Percentiles rank a stretch among this genome's conserved stretches.
Conservation (phyloP, 2,797 vertebrate genomes). For the Lophotriccus pileatus region DNA sequence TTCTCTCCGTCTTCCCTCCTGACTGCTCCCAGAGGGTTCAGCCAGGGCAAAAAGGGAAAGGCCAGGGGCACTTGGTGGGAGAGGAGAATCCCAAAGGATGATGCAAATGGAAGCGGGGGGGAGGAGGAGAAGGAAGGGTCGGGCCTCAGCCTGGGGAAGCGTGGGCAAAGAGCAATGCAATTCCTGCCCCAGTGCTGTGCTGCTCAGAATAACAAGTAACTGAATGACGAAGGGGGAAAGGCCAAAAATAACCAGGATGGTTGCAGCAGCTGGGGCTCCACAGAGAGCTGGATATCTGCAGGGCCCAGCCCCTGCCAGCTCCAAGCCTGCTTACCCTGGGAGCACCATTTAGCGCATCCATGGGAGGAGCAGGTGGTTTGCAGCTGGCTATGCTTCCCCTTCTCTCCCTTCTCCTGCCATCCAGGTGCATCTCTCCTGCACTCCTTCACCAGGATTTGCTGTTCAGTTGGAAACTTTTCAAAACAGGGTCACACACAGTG, state of each 20-base stretch:
- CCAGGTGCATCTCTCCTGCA: not conserved
- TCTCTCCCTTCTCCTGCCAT: not conserved
- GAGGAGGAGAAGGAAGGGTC: too few relatives aligned
- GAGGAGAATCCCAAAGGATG: not conserved
- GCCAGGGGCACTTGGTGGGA: not conserved
- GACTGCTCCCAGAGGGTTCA: not conserved
- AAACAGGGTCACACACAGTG: not conserved
- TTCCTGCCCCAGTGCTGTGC: rapidly evolving
- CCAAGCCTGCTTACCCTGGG: not conserved
- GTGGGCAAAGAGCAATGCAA: rapidly evolving
- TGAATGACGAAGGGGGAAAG: not conserved
- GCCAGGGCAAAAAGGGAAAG: not conserved
- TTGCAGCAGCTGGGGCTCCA: rapidly evolving
- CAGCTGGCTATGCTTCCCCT: not conserved
- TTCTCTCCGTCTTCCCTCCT: not conserved
- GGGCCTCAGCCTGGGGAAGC: not conserved
- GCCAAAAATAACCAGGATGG: not conserved
- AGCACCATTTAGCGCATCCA: not conserved
- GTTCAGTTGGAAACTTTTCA: not conserved
- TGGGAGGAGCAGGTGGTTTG: not conserved
- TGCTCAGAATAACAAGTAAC: not conserved
- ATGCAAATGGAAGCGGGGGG: rapidly evolving
- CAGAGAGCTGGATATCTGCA: not conserved
- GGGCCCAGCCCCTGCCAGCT: not conserved
- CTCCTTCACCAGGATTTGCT: not conserved